A percentile compares a stretch with the other conserved stretches of the same genome.
Evolutionary conservation across 2,888 invertebrate species (phyloP).

Genomic region (Pomacea canaliculata): DNA sequence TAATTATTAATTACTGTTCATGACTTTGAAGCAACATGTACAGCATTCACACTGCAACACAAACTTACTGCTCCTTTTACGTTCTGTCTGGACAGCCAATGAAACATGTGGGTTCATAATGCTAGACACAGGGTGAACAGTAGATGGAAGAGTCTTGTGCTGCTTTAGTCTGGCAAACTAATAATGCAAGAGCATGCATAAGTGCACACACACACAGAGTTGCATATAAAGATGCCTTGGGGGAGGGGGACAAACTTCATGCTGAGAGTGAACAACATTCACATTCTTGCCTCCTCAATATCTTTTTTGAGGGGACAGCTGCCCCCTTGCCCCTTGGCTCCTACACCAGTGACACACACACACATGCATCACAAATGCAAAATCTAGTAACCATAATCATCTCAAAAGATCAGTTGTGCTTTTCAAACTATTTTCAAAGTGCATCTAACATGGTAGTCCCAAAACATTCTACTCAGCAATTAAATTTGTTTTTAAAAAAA

Average conservation of each 20-base stretch:
- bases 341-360: not conserved
- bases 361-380: not conserved
- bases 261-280: too few relatives aligned
- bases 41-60: not conserved
- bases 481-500: too few relatives aligned
- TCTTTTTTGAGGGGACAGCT: too few relatives aligned
- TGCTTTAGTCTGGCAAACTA: not conserved
- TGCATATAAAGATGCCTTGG: too few relatives aligned
- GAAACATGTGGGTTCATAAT: conserved; percentile 59
- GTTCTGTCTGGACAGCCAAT: conserved; percentile 35
- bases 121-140: conserved; percentile 56
- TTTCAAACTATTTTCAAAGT: too few relatives aligned
- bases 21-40: not conserved
- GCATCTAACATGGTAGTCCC: too few relatives aligned
- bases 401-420: too few relatives aligned
- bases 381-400: too few relatives aligned
- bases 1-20: too few relatives aligned
- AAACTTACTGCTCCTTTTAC: conserved; percentile 14
- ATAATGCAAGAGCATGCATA: not conserved
- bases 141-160: not conserved
- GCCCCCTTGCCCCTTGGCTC: not conserved
- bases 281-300: too few relatives aligned
- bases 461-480: too few relatives aligned
- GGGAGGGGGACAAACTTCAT: too few relatives aligned
- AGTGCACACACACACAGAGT: not conserved